phyloP scores from a whole-genome alignment of 2,797 vertebrate species.

The Notolepis coatsorum region DNA sequence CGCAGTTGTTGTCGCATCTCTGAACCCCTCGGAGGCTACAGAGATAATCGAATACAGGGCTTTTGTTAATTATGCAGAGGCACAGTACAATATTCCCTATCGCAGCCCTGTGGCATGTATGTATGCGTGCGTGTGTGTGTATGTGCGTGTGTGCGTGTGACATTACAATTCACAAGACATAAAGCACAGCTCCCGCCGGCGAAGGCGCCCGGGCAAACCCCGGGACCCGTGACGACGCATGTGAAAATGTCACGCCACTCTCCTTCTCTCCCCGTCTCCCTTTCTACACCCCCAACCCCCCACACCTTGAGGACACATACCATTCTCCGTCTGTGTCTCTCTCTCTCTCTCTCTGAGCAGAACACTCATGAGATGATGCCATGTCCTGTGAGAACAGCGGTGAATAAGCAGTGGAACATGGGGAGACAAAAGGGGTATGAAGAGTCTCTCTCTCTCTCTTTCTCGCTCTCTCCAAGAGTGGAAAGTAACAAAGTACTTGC shows the following conservation, averaged over 20 bases:
- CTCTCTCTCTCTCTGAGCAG: constrained; percentile 11
- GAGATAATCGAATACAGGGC: constrained; percentile 44
- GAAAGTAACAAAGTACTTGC: too few species aligned
- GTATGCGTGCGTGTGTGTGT: constrained; percentile 2
- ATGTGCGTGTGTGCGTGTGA: constrained; percentile 24
- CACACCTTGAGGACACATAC: too few species aligned
- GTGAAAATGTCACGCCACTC: constrained; percentile 71
- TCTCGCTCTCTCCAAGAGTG: too few species aligned
- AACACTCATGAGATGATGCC: not conserved
- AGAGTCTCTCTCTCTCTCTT: not conserved
- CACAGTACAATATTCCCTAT: constrained; percentile 62
- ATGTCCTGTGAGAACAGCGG: constrained; percentile 28
- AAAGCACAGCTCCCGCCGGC: constrained; percentile 37
- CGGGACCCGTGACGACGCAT: constrained; percentile 65
- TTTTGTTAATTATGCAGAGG: constrained; percentile 73
- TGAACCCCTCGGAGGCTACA: constrained; percentile 32
- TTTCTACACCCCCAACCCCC: too few species aligned
- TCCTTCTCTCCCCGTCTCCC: not conserved
- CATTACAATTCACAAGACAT: constrained; percentile 61
- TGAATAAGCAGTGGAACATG: constrained; percentile 29
- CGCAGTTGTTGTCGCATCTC: constrained; percentile 24
- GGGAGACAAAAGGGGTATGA: constrained; percentile 7
- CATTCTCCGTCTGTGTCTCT: not conserved
- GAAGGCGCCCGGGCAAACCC: constrained; percentile 42
- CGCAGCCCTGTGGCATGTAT: constrained; percentile 19